Percentiles rank a stretch among this genome's conserved stretches.
Conservation (phyloP, 2,113 vertebrate genomes). For the Pseudopipra pipra region DNA sequence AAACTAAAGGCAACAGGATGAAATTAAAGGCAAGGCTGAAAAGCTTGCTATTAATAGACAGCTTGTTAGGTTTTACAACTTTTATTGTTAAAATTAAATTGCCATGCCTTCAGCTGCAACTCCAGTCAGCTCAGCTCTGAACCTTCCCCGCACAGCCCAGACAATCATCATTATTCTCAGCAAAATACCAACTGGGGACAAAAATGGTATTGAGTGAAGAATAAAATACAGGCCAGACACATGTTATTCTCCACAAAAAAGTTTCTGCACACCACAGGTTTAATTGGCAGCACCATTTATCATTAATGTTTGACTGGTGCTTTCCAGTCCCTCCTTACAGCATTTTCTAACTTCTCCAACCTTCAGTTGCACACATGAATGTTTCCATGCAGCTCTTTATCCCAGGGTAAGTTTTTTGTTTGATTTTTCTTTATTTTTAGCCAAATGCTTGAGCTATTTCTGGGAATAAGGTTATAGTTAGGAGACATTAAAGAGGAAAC, state of each 20-base stretch:
- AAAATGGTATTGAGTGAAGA: neutral
- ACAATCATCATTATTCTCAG: neutral
- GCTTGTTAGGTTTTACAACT: neutral
- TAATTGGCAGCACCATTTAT: neutral
- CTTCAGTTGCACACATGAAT: fast-evolving
- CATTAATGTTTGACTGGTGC: neutral
- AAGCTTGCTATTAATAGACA: slow-evolving; percentile 7
- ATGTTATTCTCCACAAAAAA: fast-evolving
- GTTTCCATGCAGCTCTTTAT: neutral
- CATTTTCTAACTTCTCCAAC: neutral
- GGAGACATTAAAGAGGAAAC: neutral
- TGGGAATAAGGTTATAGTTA: neutral
- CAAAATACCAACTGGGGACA: neutral
- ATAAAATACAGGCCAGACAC: neutral
- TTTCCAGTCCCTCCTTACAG: neutral
- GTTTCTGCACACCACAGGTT: neutral
- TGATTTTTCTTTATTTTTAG: slow-evolving; percentile 25
- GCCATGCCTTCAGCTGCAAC: neutral
- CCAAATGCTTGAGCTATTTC: neutral
- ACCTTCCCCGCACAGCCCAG: neutral
- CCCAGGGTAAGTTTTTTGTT: neutral
- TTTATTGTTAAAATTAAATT: slow-evolving; percentile 1
- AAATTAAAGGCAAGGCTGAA: neutral
- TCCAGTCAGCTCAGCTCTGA: neutral
- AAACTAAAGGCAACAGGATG: slow-evolving; percentile 29